Conservation (phyloP, 2,797 vertebrate species). For the Darevskia mixta region DNA sequence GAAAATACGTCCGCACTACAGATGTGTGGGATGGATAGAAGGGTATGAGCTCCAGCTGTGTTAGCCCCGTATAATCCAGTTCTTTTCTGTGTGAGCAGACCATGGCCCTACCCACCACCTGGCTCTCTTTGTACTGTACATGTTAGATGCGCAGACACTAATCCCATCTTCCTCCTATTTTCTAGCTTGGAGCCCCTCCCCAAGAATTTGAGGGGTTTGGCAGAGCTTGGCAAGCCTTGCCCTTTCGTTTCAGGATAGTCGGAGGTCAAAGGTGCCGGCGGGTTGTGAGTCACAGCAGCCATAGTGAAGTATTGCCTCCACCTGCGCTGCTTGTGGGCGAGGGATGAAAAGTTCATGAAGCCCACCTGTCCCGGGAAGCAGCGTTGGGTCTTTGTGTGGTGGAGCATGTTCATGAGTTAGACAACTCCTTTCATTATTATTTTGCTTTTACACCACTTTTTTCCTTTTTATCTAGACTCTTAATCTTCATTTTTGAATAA, state of each 20-base stretch:
- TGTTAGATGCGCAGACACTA: not conserved
- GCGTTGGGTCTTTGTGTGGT: conserved; percentile 36
- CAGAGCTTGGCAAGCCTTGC: not conserved
- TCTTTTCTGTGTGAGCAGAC: conserved; percentile 56
- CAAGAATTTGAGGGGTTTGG: not conserved
- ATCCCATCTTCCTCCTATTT: conserved; percentile 3
- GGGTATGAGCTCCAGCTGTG: conserved; percentile 24
- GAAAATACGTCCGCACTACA: conserved; percentile 10
- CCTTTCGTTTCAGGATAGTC: not conserved
- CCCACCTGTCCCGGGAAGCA: not conserved
- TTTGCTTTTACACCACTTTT: conserved; percentile 66
- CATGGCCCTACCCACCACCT: conserved; percentile 16
- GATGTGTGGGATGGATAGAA: conserved; percentile 47
- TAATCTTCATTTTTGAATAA: conserved; percentile 77
- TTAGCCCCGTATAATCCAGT: conserved; percentile 65
- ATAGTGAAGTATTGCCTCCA: no score
- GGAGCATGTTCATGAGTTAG: conserved; percentile 66
- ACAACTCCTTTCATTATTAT: conserved; percentile 46
- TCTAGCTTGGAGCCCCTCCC: not conserved
- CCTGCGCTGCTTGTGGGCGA: not conserved
- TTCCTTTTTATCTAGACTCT: conserved; percentile 79
- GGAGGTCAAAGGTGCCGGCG: no score
- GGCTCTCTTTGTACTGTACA: not conserved
- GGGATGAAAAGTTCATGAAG: not conserved
- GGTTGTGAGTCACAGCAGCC: not conserved